Evolutionary conservation across 37 sponge, comb jelly and placozoan genomes (phyloP).

Genomic region (Eunapius fragilis): DNA sequence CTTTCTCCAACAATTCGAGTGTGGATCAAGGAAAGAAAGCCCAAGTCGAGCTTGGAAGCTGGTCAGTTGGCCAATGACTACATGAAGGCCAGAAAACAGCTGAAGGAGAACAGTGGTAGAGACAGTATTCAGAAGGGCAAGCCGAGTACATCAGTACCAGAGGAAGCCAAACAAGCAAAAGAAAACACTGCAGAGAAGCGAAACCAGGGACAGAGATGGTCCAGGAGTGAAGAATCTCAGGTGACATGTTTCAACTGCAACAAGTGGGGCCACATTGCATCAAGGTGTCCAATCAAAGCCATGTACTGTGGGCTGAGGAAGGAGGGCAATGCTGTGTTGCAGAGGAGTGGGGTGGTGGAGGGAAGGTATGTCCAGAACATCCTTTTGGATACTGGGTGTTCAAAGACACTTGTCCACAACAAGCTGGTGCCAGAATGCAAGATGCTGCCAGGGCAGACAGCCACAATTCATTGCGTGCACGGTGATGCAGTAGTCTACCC

Average conservation of each 20-base stretch:
- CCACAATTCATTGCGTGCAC: neutral
- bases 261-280: neutral
- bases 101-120: too few relatives aligned
- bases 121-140: too few relatives aligned
- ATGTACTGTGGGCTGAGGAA: neutral
- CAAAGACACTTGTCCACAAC: too few relatives aligned
- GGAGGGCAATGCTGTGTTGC: neutral
- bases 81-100: constrained; percentile 17
- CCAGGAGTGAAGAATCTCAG: too few relatives aligned
- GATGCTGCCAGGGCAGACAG: neutral
- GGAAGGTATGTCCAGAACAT: constrained; percentile 3
- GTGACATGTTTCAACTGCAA: constrained; percentile 8
- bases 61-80: constrained; percentile 53
- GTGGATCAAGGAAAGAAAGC: constrained; percentile 40
- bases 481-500: neutral
- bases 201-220: too few relatives aligned
- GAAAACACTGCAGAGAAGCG: too few relatives aligned
- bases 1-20: constrained; percentile 19
- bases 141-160: too few relatives aligned
- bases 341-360: constrained; percentile 2
- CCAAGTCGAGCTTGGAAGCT: constrained; percentile 23
- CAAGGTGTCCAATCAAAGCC: constrained; percentile 5
- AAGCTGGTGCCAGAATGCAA: neutral
- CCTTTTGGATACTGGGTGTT: neutral
- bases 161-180: too few relatives aligned